Evolutionary conservation across 2,888 invertebrate genomes (phyloP), one percentile per base, ranked within the genome.

Genomic region (Pristionchus fissidentatus): DNA sequence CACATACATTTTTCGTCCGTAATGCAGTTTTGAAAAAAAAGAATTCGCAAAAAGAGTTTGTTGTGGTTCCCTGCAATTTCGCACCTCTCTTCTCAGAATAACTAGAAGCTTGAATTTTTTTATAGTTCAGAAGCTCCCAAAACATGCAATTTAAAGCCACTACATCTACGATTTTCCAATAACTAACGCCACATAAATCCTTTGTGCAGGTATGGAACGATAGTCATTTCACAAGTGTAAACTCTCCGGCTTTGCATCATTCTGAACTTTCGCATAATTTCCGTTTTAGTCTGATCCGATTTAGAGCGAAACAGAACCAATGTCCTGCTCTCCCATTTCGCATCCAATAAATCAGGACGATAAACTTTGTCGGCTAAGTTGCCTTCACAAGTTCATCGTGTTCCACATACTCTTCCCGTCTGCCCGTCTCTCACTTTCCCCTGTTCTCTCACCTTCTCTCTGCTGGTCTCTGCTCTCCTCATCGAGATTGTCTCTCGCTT

Each of bases 311-410:
- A 32, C 10, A n/a, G n/a, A n/a, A n/a, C n/a, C n/a, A n/a, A 32
- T 32, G 8, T 1, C 15, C 60, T 19, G 13, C 10, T 60, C 32
- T 60, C 60, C 32, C 13, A 1, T 0, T 8, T 26, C 57, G 57
- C 57, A n/a, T n/a, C n/a, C 57, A 57, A 26, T 57, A 26, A 57
- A 26, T 29, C 29, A 35, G 62, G 22, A 38, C 15, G 62, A n/a
- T n/a, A n/a, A n/a, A n/a, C n/a, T n/a, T n/a, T n/a, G n/a, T n/a
- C n/a, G n/a, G n/a, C n/a, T n/a, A n/a, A 19, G n/a, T 70, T 41
- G 70, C 41, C 70, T 70, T 70, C 70, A 70, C 19, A 70, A 70
- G 70, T 70, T 38, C 70, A 70, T 41, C 13, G 70, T 15, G 70
- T 70, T 70, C 70, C 41, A 70, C 41, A 26, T 60, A 60, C 60